Evolutionary conservation across 2,797 vertebrate genomes (phyloP), one percentile per base, ranked within the genome.

Genomic region (Uromys caudimaculatus): DNA sequence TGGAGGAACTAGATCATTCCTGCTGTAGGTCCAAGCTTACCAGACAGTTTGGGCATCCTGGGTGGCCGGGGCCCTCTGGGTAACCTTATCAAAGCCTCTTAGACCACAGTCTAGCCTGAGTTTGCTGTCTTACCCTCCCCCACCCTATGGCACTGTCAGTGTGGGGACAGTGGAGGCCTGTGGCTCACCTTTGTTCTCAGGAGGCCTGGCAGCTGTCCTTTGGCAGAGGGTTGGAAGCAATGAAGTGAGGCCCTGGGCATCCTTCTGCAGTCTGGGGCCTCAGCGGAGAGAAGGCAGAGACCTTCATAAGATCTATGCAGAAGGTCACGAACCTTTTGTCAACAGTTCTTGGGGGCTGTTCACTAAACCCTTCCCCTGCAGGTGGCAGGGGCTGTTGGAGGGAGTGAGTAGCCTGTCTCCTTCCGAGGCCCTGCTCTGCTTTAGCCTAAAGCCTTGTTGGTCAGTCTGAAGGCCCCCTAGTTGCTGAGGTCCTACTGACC

Each of bases 131-230:
- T n/a, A 24, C 35, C 27, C 4, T n/a, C 24, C 19, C 52, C 12
- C 0, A 11, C 67, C 24, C 38, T 3, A 1, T 5, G 41, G 29
- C 29, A 75, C 52, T 1, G 5, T 90, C 75, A 41, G 24, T 13
- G 24, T 13, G 44, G 24, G 75, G 14, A 16, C 0, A 2, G 10
- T 0, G 13, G 44, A 56, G 23, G 23, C 11, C 6, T 6, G n/a
- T 29, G 79, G 44, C 5, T 64, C n/a, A 3, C n/a, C 50, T 47
- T 76, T 41, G 50, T 3, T 27, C 60, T 19, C 54, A 17, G 17
- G 35, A 56, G 52, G 41, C n/a, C n/a, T 71, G 69, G 2, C 38
- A 14, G 6, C 44, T 19, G 16, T 6, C 77, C 50, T 69, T 50
- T 19, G 3, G 1, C 21, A 8, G 35, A 58, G n/a, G 3, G 16